A percentile compares a stretch with the other conserved stretches of the same genome.
Conservation (phyloP, 2,888 invertebrate species). For the Punctoribates punctum region DNA sequence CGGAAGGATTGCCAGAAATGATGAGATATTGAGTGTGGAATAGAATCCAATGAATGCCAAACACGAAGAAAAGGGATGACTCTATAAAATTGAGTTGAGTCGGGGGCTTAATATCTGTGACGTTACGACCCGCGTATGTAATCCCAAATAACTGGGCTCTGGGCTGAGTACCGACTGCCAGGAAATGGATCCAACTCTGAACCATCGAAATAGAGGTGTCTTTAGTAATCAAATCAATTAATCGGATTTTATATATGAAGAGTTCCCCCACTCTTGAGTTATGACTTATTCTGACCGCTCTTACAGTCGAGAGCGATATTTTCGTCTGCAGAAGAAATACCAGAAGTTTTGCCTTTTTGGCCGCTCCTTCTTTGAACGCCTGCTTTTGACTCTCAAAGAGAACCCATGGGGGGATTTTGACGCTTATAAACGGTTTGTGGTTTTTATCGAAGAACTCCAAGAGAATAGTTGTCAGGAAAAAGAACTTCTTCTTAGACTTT, state of each 20-base stretch:
- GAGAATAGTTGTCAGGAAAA: neutral
- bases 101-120: neutral
- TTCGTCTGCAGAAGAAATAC: neutral
- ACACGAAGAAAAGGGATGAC: neutral
- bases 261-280: neutral
- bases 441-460: neutral
- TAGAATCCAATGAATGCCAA: constrained; percentile 3
- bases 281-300: neutral
- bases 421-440: neutral
- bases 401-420: neutral
- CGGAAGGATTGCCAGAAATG: too few relatives aligned
- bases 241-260: neutral
- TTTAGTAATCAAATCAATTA: neutral
- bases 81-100: neutral
- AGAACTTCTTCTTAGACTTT: neutral
- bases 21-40: neutral
- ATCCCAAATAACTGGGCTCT: neutral
- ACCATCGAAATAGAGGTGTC: neutral
- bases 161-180: neutral
- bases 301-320: neutral
- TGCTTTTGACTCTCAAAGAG: neutral
- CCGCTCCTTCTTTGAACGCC: neutral
- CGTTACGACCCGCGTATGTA: neutral
- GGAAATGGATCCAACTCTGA: neutral
- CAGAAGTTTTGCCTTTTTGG: neutral